These are phyloP conservation scores for Valencia hispanica DNA, from an alignment of 2,797 vertebrate species.

Conservation along the genomic window DNA sequence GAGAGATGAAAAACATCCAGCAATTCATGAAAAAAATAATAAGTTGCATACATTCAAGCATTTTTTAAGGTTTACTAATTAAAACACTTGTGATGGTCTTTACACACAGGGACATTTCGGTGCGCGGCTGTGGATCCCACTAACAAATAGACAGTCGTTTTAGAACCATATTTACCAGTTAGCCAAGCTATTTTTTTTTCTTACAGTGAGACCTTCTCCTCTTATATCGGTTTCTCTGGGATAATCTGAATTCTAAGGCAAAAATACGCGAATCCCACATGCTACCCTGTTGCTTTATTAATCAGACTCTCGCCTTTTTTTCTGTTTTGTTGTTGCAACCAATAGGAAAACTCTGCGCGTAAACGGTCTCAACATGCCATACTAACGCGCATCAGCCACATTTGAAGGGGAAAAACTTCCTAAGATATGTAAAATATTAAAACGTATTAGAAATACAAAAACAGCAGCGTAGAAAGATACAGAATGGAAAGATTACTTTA, in stretches of 20 bases:
- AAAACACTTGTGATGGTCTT: slow-evolving; percentile 8
- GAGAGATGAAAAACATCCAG: neutral
- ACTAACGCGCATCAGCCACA: neutral
- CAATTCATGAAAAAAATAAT: slow-evolving; percentile 1
- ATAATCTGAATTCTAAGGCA: slow-evolving; percentile 64
- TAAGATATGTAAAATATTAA: neutral
- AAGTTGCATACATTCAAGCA: neutral
- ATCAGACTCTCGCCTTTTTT: slow-evolving; percentile 43
- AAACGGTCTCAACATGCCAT: slow-evolving; percentile 57
- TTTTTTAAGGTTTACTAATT: neutral
- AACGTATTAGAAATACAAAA: neutral
- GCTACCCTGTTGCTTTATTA: slow-evolving; percentile 50
- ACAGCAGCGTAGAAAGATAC: neutral
- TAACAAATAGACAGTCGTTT: slow-evolving; percentile 41
- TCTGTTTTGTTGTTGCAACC: slow-evolving; percentile 38
- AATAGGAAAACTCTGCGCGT: slow-evolving; percentile 47
- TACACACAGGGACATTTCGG: slow-evolving; percentile 26
- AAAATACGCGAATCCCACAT: slow-evolving; percentile 34
- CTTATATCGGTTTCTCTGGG: slow-evolving; percentile 46
- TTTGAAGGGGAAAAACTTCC: neutral
- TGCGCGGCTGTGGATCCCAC: slow-evolving; percentile 23
- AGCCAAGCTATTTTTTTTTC: slow-evolving; percentile 13
- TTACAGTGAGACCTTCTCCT: slow-evolving; percentile 45
- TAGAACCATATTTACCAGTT: slow-evolving; percentile 44
- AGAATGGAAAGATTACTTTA: neutral